Percentiles rank a stretch among this genome's conserved stretches.
Evolutionary conservation across 2,888 invertebrate genomes (phyloP).

Genomic region (Xanthia icteritia): DNA sequence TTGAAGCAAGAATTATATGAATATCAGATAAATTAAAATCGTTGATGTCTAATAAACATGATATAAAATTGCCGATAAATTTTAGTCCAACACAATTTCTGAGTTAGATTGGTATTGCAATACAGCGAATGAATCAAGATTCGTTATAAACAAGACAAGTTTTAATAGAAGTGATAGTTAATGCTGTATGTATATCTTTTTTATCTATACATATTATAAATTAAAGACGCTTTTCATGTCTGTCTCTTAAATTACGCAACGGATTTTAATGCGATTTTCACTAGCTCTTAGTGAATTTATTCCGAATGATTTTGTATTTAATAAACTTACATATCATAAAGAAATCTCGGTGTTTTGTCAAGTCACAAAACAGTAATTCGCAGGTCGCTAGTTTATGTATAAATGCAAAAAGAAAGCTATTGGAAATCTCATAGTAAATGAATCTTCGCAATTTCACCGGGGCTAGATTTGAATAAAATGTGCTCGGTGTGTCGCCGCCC

Average conservation of each 20-base stretch:
- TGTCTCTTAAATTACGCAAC: not conserved
- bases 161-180: constrained; percentile 24
- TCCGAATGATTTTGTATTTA: too few relatives aligned
- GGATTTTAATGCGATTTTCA: not conserved
- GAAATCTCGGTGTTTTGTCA: not conserved
- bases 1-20: constrained; percentile 18
- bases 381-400: not conserved
- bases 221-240: not conserved
- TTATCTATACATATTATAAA: not conserved
- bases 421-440: constrained; percentile 38
- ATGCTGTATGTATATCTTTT: not conserved
- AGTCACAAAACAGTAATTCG: not conserved
- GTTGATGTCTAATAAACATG: constrained; percentile 25
- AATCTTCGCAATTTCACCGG: constrained; percentile 63
- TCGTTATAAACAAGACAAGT: constrained; percentile 5
- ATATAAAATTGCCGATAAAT: constrained; percentile 27
- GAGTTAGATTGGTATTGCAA: constrained; percentile 21
- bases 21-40: constrained; percentile 30
- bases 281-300: not conserved
- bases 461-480: constrained; percentile 77
- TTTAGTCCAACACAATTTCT: constrained; percentile 1
- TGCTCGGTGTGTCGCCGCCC: constrained; percentile 72
- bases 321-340: not conserved
- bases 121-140: not conserved
- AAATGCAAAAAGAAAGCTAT: constrained; percentile 51